phyloP scores from a whole-genome alignment of 1,140 invertebrate species.

The Tetranychus cinnabarinus region DNA sequence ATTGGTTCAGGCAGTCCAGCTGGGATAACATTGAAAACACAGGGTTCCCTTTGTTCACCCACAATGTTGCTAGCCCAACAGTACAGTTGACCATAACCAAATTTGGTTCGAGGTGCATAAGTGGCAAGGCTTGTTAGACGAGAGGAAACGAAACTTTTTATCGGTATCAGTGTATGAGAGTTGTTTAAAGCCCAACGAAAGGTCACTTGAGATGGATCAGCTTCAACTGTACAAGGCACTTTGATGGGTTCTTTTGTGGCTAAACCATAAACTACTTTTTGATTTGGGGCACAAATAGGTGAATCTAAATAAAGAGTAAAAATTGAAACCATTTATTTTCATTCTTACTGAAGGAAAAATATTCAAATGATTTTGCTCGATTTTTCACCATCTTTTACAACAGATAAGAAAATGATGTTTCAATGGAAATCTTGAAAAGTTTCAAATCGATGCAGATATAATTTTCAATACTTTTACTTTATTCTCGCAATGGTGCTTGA shows the following conservation, averaged over 20 bases:
- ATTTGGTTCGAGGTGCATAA: constrained; percentile 38
- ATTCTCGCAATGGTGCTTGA: too few species aligned
- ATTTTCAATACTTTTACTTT: too few species aligned
- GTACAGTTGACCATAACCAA: constrained; percentile 64
- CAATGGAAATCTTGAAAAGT: too few species aligned
- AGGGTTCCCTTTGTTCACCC: constrained; percentile 45
- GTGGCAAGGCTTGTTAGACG: constrained; percentile 6
- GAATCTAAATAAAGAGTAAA: constrained; percentile 8
- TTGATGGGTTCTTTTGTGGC: constrained; percentile 14
- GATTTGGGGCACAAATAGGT: constrained; percentile 13
- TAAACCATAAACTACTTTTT: constrained; percentile 13
- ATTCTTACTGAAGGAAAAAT: too few species aligned
- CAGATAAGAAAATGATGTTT: too few species aligned
- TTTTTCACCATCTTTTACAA: too few species aligned
- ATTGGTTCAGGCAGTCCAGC: constrained; percentile 50
- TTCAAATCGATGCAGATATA: too few species aligned
- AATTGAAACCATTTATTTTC: too few species aligned
- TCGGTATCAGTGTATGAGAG: neutral
- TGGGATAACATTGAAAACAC: constrained; percentile 69
- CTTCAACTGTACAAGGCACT: constrained; percentile 15
- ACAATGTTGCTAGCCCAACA: constrained; percentile 59
- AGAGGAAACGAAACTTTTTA: neutral
- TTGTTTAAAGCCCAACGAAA: constrained; percentile 16
- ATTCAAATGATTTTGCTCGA: too few species aligned
- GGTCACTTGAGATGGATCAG: constrained; percentile 15